Conservation (phyloP, 2,888 invertebrate species). For the Synanthedon vespiformis region DNA sequence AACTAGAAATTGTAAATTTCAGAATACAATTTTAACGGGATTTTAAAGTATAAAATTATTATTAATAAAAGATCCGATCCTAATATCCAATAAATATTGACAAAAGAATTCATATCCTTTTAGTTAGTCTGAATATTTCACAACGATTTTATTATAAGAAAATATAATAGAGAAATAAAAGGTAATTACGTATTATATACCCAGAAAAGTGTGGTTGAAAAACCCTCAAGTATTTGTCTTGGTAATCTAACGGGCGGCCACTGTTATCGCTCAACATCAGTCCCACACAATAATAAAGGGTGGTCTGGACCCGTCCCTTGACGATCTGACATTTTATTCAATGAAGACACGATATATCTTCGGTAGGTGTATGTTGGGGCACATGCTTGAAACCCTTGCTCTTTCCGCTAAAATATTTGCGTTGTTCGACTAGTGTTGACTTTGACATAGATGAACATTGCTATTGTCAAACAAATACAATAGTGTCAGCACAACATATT, state of each 20-base stretch:
- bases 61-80: no score
- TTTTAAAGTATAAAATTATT: no score
- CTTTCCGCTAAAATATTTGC: not conserved
- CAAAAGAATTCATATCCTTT: no score
- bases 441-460: not conserved
- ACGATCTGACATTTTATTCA: constrained; percentile 4
- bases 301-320: constrained; percentile 17
- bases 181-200: not conserved
- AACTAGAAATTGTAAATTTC: no score
- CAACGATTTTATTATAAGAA: no score
- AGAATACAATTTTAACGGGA: no score
- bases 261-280: constrained; percentile 30
- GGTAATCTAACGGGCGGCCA: constrained; percentile 19
- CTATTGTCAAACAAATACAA: not conserved
- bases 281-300: constrained; percentile 46
- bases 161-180: not conserved
- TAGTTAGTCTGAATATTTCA: no score
- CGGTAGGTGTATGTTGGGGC: not conserved
- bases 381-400: not conserved
- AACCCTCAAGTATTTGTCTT: not conserved
- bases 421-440: not conserved
- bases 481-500: not conserved
- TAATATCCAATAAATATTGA: no score
- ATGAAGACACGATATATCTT: constrained; percentile 2
- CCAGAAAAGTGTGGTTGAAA: not conserved